Percentiles rank a stretch among this genome's conserved stretches.
These are phyloP conservation scores for Pelagia noctiluca DNA, from an alignment of 30 jellyfish, hydroid and myxozoan genomes.

Conservation along the genomic window DNA sequence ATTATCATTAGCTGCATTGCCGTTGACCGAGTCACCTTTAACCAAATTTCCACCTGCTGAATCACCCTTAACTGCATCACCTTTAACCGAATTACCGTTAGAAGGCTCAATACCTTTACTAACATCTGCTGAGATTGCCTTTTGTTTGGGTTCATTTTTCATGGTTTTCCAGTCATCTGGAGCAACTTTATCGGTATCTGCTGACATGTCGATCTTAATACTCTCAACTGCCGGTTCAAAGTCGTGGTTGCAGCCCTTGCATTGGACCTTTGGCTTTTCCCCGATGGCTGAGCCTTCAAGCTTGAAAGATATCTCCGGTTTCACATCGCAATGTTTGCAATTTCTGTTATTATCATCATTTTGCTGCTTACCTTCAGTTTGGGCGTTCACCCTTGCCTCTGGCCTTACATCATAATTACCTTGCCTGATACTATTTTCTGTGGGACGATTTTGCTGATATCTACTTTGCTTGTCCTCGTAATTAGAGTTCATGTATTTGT, in stretches of 20 bases:
- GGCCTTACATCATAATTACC: background rate
- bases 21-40: too few relatives aligned
- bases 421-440: too few relatives aligned
- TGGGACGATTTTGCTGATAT: too few relatives aligned
- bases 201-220: constrained; percentile 28
- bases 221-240: constrained; percentile 58
- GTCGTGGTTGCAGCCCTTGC: constrained; percentile 54
- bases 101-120: too few relatives aligned
- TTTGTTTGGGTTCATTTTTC: background rate
- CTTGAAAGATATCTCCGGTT: constrained; percentile 50
- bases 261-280: constrained; percentile 28
- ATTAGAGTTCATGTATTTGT: too few relatives aligned
- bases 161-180: constrained; percentile 13
- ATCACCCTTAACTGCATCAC: too few relatives aligned
- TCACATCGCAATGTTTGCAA: constrained; percentile 62
- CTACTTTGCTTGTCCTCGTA: too few relatives aligned
- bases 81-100: too few relatives aligned
- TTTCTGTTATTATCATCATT: background rate
- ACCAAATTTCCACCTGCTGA: too few relatives aligned
- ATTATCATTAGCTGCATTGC: too few relatives aligned
- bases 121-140: background rate
- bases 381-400: background rate
- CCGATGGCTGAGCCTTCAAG: constrained; percentile 56
- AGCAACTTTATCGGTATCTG: constrained; percentile 9
- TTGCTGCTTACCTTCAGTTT: background rate